Evolutionary conservation across 2,888 invertebrate genomes (phyloP).

Genomic region (Carpatolechia fugitivella): DNA sequence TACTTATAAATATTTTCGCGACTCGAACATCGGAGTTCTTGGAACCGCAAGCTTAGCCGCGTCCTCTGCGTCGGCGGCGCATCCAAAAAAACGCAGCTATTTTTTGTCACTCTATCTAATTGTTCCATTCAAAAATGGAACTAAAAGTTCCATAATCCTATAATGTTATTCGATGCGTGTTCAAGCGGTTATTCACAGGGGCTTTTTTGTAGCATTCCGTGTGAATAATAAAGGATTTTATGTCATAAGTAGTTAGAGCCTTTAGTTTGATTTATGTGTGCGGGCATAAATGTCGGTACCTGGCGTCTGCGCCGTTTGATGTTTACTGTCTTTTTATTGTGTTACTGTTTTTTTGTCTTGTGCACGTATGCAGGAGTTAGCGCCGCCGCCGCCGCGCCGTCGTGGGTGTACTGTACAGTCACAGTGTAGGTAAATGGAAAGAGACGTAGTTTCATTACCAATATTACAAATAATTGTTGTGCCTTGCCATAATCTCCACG

Average conservation of each 20-base stretch:
- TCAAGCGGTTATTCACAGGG: conserved; percentile 21
- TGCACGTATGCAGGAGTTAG: conserved; percentile 42
- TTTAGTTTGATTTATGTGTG: conserved; percentile 65
- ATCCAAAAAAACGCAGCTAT: conserved; percentile 42
- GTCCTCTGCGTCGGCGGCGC: conserved; percentile 22
- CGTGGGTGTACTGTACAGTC: no score
- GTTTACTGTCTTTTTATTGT: conserved; percentile 35
- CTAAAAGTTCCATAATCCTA: conserved; percentile 63
- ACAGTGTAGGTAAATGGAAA: neutral
- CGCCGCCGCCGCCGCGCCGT: conserved; percentile 47
- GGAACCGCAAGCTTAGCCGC: conserved; percentile 34
- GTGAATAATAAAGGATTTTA: conserved; percentile 72
- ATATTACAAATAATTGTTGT: no score
- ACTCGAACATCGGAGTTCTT: conserved; percentile 34
- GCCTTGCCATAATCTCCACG: no score
- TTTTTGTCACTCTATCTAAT: conserved; percentile 66
- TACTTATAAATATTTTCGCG: conserved; percentile 31
- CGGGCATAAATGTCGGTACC: conserved; percentile 43
- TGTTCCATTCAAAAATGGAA: conserved; percentile 57
- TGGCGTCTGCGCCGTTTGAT: conserved; percentile 42
- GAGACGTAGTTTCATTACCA: no score
- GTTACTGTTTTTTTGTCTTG: conserved; percentile 41
- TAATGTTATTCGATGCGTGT: conserved; percentile 60
- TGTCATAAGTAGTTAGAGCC: conserved; percentile 69
- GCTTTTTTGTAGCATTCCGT: conserved; percentile 45